A percentile compares a stretch with the other conserved stretches of the same genome.
phyloP scores from a whole-genome alignment of 1,140 invertebrate species.

The Drosophila takahashii region DNA sequence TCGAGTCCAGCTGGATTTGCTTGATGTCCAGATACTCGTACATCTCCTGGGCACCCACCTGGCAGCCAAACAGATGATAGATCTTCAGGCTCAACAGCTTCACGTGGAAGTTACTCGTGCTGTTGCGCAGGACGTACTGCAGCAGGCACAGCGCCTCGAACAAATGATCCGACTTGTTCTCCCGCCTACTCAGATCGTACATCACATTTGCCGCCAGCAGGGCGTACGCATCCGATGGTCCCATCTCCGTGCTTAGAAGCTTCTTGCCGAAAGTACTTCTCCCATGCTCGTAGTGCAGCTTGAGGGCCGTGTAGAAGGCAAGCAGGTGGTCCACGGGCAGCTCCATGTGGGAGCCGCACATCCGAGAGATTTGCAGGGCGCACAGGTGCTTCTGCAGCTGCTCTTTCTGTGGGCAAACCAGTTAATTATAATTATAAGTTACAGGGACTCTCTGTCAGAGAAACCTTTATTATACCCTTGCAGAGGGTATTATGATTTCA shows the following conservation, averaged over 20 bases:
- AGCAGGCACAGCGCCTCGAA: conserved; percentile 89
- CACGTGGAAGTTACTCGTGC: conserved; percentile 91
- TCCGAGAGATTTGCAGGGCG: conserved; percentile 88
- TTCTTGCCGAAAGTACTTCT: conserved; percentile 84
- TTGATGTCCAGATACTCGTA: conserved; percentile 94
- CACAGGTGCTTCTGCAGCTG: conserved; percentile 91
- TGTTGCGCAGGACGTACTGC: conserved; percentile 89
- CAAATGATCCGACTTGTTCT: conserved; percentile 87
- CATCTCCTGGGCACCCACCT: conserved; percentile 88
- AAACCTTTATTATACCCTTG: too few relatives aligned
- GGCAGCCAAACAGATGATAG: conserved; percentile 90
- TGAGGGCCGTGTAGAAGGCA: conserved; percentile 85
- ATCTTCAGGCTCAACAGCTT: conserved; percentile 90
- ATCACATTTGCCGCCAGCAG: conserved; percentile 92
- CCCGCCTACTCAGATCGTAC: conserved; percentile 88
- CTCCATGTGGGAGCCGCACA: conserved; percentile 88
- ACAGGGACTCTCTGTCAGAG: too few relatives aligned
- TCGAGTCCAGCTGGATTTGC: conserved; percentile 96
- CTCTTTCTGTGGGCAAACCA: conserved; percentile 86
- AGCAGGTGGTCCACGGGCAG: conserved; percentile 85
- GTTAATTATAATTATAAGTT: too few relatives aligned
- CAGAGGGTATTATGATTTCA: too few relatives aligned
- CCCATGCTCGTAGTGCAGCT: conserved; percentile 86
- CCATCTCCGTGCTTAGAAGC: conserved; percentile 87
- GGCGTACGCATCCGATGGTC: conserved; percentile 90